Evolutionary conservation across 2,888 invertebrate species (phyloP), one percentile per base, ranked within the genome.

Genomic region (Muscina levida): DNA sequence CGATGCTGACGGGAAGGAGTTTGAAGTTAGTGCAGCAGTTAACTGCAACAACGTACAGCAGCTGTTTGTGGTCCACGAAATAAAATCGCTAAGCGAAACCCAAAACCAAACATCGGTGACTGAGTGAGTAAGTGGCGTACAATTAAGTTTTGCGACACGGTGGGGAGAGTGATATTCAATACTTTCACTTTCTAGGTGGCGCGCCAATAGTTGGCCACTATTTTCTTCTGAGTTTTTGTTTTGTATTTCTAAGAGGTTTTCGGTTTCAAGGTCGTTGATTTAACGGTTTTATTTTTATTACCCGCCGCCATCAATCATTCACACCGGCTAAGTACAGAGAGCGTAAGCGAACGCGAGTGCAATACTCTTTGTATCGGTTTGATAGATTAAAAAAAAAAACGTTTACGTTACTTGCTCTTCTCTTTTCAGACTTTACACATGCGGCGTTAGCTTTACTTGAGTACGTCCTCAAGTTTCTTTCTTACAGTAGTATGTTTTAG

Each of bases 221-320:
- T 67, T 75, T 79, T 70, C 59, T 59, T 37, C 22, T 44, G 13
- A 19, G 2, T 62, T 59, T 2, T 1, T 8, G 24, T 24, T 31
- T 31, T 31, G 31, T 31, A 31, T 31, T 31, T 53, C 53, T 22
- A 0, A 24, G 22, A 53, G 24, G 19, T 24, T 79, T 79, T 65
- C 31, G 31, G 31, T 31, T 31, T 31, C 31, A 31, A 31, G 74
- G 79, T 82, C 76, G 74, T 77, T 77, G 79, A 22, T 77, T 73
- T 74, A 74, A 71, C 77, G 67, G 71, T 82, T 59, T 71, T 71
- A 46, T 62, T 74, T 74, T 76, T 72, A n/a, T 80, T 44, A 13
- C 44, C n/a, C n/a, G 13, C n/a, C n/a, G 13, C 2, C n/a, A 13
- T 10, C 31, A 31, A 31, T 5, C 31, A n/a, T 44, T 44, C 11